Evolutionary conservation across 1,140 invertebrate species (phyloP), one percentile per base, ranked within the genome.

Genomic region (Hydropsyche tenuis): DNA sequence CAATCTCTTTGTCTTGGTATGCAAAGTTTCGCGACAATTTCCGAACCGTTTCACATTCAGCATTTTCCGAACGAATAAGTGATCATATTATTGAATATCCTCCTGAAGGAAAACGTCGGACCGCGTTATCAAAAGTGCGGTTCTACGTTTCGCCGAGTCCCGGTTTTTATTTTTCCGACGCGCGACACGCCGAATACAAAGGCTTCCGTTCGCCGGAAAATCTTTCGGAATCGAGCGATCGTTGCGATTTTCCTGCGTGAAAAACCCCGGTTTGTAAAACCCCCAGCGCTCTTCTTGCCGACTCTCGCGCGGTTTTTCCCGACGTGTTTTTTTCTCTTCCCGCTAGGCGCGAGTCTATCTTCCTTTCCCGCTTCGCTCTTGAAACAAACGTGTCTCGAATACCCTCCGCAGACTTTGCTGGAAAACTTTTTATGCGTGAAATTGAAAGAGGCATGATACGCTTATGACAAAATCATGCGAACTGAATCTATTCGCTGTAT

Each of bases 391-490:
- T 68, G 65, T 68, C 65, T 43, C 12, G 65, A 68, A 68, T 68
- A 65, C 42, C n/a, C 45, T 23, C 5, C 45, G 23, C 65, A 48
- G 12, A 27, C 23, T 48, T 43, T 68, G 65, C 65, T 48, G 65
- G 23, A 68, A 68, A 68, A 68, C 65, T 46, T 68, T 68, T 68
- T 68, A 48, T 46, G 65, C 65, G 65, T 68, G 65, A 68, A 68
- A 68, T 68, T 68, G 65, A 48, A 68, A 68, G 65, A 46, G 23
- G 65, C 65, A 68, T 30, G 65, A 68, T 68, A 68, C 22, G 23
- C 65, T 68, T 68, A 68, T 68, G 65, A 68, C 65, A 68, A 68
- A 68, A 68, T 68, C 65, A 68, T 68, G 65, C 45, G 65, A 68
- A 48, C 65, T 48, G 65, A 68, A 68, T 68, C 65, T 48, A 68